Base-by-base conservation (phyloP, 1,140 invertebrate genomes). In the Bombus terrestris region DNA sequence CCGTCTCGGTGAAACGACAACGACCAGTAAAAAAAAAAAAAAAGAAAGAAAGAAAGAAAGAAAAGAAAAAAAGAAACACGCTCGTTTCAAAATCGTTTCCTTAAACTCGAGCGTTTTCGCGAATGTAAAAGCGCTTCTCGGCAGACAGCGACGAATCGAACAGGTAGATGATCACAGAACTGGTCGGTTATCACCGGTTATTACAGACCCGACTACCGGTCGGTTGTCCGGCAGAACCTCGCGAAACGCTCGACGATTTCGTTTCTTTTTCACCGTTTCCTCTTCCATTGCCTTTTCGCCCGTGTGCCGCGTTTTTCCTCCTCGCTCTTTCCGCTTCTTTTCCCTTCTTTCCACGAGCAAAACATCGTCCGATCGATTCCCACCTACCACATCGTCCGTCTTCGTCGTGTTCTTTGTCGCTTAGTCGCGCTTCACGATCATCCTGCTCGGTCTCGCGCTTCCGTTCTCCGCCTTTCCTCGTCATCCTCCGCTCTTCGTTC, bases 101-200 rank as follows among this genome's bases (percentile, higher is more conserved):
- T 89, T 76, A 75, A 88, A 71, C 74, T n/a, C 22, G 77, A 43
- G 13, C 41, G 59, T 89, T 85, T 89, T 83, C 87, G 59, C 47
- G 47, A 41, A 68, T 41, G 57, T 62, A 72, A 18, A 12, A 43
- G 35, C 35, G 76, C 18, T 22, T 22, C 18, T 53, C 6, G 47
- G 47, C 47, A 8, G 47, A 53, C 47, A 53, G 18, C 47, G 47
- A 53, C 39, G 76, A 80, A 86, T 86, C 83, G 80, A 86, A 41
- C 64, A 59, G 80, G 35, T 39, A 71, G 72, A 35, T 86, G 83
- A 53, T 53, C 47, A 53, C 72, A 76, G 77, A 89, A 90, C 85
- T 82, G 68, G 68, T 43, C 85, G 81, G 77, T 89, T 90, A 90
- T 83, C 88, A 57, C 73, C 73, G 77, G 62, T 89, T 89, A 89